A percentile compares a stretch with the other conserved stretches of the same genome.
These are phyloP conservation scores for Elaphurus davidianus DNA, from an alignment of 2,113 vertebrate species.

Conservation along the genomic window DNA sequence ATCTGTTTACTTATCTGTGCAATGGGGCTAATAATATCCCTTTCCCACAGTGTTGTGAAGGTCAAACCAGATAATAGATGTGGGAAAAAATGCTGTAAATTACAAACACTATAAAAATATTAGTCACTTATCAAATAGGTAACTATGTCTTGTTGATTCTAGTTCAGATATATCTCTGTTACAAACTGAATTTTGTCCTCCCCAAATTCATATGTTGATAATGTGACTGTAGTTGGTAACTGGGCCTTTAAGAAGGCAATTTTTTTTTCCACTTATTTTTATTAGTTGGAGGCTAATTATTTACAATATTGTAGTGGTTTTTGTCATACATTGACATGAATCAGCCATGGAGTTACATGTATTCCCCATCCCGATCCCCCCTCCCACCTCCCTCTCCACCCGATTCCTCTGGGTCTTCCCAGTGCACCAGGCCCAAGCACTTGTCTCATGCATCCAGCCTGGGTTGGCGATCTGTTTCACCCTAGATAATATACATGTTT, in stretches of 20 bases:
- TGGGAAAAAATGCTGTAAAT: not conserved
- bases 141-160: not conserved
- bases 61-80: not conserved
- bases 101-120: constrained; percentile 26
- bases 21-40: not conserved
- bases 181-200: not conserved
- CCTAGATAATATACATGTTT: too few relatives aligned
- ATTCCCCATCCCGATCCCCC: too few relatives aligned
- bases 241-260: not conserved
- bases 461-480: too few relatives aligned
- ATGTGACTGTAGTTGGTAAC: not conserved
- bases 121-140: not conserved
- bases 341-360: too few relatives aligned
- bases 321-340: too few relatives aligned
- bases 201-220: not conserved
- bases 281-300: too few relatives aligned
- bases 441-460: too few relatives aligned
- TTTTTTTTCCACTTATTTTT: too few relatives aligned
- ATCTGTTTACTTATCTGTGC: not conserved
- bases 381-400: too few relatives aligned
- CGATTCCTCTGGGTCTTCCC: too few relatives aligned
- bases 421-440: too few relatives aligned
- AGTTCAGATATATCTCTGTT: not conserved
- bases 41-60: not conserved
- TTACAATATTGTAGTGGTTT: too few relatives aligned